Base-by-base conservation (phyloP, 2,888 invertebrate genomes). In the Encarsia formosa region DNA sequence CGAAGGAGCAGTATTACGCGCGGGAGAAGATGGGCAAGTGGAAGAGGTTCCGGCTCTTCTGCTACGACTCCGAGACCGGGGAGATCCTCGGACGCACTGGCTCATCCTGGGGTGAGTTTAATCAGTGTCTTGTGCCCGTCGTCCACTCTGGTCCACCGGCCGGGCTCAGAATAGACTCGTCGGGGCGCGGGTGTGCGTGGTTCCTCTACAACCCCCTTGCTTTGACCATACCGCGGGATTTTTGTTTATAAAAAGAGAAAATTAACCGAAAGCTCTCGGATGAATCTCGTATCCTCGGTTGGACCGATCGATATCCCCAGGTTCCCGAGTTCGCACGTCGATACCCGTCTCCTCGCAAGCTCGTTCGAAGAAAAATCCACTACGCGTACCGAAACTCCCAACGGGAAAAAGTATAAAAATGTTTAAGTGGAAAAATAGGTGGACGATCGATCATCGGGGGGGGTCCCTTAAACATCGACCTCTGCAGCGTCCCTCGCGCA, bases 11-110 rank as follows among this genome's bases (percentile, higher is more conserved):
- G 77, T 89, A 84, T 77, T 90, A 88, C 76, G 75, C 85, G 68
- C 67, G 71, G 23, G 85, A 87, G 23, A 86, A 86, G 73, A 81
- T 90, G 66, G 87, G 88, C 63, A 84, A 83, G 82, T 91, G 91
- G 90, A 88, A 91, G 77, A 81, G 85, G 68, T 86, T 91, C 79
- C 83, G 81, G 76, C 78, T 82, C 70, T 95, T 94, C 81, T 75
- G 95, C 63, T 95, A 88, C 87, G 91, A 96, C 80, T 84, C 89
- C 65, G 92, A 94, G 77, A 93, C 92, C 58, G 86, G 86, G 70
- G 91, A 92, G 78, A 86, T 94, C 75, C 80, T 95, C 65, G 95
- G 95, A 66, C 84, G 95, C 66, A 93, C 92, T 59, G 93, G 89
- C 65, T 80, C 86, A 71, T 93, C 92, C 78, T 96, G 96, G 96